A percentile compares a stretch with the other conserved stretches of the same genome.
These are phyloP conservation scores for Oceanodroma tethys DNA, from an alignment of 2,113 vertebrate genomes.

Conservation along the genomic window DNA sequence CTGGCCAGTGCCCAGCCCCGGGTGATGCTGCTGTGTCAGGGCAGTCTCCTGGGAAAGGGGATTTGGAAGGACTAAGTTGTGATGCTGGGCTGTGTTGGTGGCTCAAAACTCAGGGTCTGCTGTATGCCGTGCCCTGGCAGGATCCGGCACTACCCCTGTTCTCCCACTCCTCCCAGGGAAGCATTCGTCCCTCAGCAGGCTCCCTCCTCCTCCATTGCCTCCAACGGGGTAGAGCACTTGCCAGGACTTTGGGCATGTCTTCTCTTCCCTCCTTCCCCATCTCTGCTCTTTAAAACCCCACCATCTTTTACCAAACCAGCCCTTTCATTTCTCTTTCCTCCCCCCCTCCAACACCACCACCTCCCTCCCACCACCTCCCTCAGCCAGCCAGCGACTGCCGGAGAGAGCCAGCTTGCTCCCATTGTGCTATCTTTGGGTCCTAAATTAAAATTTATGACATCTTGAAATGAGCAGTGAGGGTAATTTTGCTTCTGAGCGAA, in stretches of 20 bases:
- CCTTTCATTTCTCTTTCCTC: conserved; percentile 14
- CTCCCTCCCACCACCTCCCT: conserved; percentile 20
- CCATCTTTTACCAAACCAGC: neutral
- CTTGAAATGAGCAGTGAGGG: conserved; percentile 84
- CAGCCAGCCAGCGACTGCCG: conserved; percentile 14
- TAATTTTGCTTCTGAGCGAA: conserved; percentile 84
- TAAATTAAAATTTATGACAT: conserved; percentile 88
- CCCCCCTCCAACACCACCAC: neutral
- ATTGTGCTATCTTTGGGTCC: conserved; percentile 83
- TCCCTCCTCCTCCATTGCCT: neutral
- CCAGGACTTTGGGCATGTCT: neutral
- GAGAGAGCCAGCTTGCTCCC: conserved; percentile 64
- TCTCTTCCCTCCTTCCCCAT: conserved; percentile 6
- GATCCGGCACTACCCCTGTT: neutral
- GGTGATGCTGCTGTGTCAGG: neutral
- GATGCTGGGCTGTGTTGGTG: neutral
- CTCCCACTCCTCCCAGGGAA: neutral
- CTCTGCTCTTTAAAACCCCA: neutral
- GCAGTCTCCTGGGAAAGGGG: neutral
- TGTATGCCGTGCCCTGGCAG: neutral
- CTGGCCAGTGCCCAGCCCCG: neutral
- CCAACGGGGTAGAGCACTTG: neutral
- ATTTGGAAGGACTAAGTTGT: accelerated
- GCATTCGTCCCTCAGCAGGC: neutral
- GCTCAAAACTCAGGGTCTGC: neutral